A percentile compares a stretch with the other conserved stretches of the same genome.
phyloP scores from a whole-genome alignment of 2,888 invertebrate genomes.

The Allygus modestus region DNA sequence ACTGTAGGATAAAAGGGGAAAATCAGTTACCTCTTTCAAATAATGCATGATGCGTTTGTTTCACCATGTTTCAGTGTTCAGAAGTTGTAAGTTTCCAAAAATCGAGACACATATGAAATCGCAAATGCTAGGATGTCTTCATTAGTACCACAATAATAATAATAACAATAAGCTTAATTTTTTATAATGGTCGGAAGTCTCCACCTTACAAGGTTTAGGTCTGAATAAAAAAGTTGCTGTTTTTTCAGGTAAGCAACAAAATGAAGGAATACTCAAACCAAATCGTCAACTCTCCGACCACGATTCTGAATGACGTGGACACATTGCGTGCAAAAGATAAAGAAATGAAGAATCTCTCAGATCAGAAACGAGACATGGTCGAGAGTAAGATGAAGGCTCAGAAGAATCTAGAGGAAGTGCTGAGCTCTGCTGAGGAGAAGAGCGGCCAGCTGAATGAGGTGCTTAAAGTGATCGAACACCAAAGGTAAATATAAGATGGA shows the following conservation, averaged over 20 bases:
- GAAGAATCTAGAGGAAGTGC: slow-evolving; percentile 3
- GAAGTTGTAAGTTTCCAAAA: too few species aligned
- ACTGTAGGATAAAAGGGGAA: too few species aligned
- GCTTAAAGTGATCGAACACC: slow-evolving; percentile 9
- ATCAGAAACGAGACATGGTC: slow-evolving; percentile 9
- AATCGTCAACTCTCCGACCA: slow-evolving; percentile 19
- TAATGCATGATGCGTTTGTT: too few species aligned
- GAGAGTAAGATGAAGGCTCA: slow-evolving; percentile 25
- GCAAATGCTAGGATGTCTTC: too few species aligned
- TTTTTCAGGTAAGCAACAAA: not conserved
- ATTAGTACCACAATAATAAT: too few species aligned
- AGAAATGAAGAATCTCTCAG: slow-evolving; percentile 11
- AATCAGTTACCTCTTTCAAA: too few species aligned
- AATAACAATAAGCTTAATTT: too few species aligned
- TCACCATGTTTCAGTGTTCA: too few species aligned
- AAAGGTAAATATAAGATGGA: not conserved
- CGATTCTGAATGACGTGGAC: slow-evolving; percentile 12
- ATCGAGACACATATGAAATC: too few species aligned
- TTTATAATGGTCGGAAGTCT: too few species aligned
- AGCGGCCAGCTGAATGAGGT: not conserved
- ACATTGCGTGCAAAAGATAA: not conserved
- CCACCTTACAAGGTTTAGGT: too few species aligned
- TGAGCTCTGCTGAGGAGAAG: not conserved
- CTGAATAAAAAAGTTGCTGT: too few species aligned
- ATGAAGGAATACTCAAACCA: slow-evolving; percentile 17